A percentile compares a stretch with the other conserved stretches of the same genome.
Conservation (phyloP, 2,113 vertebrate genomes). For the Paramormyrops kingsleyae region DNA sequence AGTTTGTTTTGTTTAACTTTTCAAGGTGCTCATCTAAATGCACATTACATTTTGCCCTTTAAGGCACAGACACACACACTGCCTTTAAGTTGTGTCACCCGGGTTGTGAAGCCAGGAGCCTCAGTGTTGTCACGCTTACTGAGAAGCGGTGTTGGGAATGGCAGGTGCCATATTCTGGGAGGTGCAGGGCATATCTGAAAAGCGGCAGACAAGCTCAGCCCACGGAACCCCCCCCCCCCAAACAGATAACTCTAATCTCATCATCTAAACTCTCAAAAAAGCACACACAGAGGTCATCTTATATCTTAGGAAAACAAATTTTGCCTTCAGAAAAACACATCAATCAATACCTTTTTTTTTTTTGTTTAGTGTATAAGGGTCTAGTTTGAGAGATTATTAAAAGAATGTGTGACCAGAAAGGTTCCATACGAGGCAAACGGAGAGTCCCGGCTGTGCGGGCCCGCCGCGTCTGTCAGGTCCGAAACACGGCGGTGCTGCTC, state of each 20-base stretch:
- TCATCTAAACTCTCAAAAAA: background rate
- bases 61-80: background rate
- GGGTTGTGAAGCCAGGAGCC: constrained; percentile 11
- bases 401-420: background rate
- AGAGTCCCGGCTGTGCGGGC: background rate
- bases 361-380: background rate
- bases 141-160: background rate
- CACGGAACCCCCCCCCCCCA: background rate
- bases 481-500: background rate
- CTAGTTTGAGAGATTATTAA: background rate
- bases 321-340: background rate
- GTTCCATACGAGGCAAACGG: background rate
- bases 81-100: background rate
- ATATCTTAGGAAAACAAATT: background rate
- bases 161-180: background rate
- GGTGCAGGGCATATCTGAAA: background rate
- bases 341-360: background rate
- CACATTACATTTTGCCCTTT: background rate
- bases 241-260: background rate
- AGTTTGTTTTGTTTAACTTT: constrained; percentile 19
- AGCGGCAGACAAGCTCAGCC: background rate
- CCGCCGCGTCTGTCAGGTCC: background rate
- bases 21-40: constrained; percentile 19
- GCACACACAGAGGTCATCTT: background rate
- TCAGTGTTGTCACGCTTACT: constrained; percentile 17